These are phyloP conservation scores for Channa maculata DNA, from an alignment of 2,113 vertebrate species.

Conservation along the genomic window DNA sequence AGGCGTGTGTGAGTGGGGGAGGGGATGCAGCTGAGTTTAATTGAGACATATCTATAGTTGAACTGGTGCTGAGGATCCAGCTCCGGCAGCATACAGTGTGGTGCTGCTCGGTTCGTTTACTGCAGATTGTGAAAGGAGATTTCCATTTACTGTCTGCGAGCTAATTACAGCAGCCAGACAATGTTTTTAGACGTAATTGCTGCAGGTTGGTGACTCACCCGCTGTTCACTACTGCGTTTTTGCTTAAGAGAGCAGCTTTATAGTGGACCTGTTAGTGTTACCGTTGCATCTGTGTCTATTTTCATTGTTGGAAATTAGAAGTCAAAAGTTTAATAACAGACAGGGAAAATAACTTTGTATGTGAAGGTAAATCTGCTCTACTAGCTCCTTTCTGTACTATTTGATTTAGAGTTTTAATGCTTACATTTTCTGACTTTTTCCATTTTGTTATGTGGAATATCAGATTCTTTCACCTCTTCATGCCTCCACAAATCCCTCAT, in stretches of 20 bases:
- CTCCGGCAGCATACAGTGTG: not conserved
- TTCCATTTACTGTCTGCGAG: slow-evolving; percentile 32
- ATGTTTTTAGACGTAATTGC: not conserved
- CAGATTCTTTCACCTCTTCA: too few relatives aligned
- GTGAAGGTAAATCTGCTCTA: too few relatives aligned
- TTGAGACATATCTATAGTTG: slow-evolving; percentile 4
- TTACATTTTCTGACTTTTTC: too few relatives aligned
- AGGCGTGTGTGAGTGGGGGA: slow-evolving; percentile 4
- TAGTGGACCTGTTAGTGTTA: not conserved
- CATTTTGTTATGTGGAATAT: too few relatives aligned
- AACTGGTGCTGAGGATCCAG: not conserved
- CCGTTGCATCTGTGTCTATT: not conserved
- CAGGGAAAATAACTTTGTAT: too few relatives aligned
- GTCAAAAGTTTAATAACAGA: not conserved
- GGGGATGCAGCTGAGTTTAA: not conserved
- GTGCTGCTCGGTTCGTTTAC: slow-evolving; percentile 15
- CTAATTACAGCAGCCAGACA: slow-evolving; percentile 21
- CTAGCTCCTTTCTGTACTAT: too few relatives aligned
- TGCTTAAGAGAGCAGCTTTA: not conserved
- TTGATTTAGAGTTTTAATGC: too few relatives aligned
- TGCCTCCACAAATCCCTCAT: too few relatives aligned
- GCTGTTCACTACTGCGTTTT: not conserved
- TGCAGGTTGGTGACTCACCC: slow-evolving; percentile 17
- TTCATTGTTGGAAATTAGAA: not conserved
- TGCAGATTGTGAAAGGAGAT: slow-evolving; percentile 38